Evolutionary conservation across 2,797 vertebrate species (phyloP), one percentile per base, ranked within the genome.

Genomic region (Decapterus maruadsi): DNA sequence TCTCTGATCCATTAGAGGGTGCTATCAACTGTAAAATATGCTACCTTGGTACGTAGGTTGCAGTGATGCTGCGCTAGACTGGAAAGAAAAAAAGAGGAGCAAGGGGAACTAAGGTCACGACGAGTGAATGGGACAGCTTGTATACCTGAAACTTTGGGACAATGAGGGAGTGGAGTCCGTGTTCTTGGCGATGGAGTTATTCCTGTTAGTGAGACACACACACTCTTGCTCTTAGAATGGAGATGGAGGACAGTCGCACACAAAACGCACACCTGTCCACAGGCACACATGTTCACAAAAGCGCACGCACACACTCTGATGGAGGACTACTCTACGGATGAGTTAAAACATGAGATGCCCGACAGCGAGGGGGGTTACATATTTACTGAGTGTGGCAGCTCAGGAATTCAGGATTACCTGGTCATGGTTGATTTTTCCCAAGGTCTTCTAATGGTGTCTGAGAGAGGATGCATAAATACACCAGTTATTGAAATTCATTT

Each of bases 121-220:
- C 13, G 42, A 90, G 79, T 81, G 76, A 87, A 82, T 29, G 40
- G 74, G 88, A 60, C 85, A 86, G 55, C 79, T 84, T 63, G 75
- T 87, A 86, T 95, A 95, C 94, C 95, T 94, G 94, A 74, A 73
- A 87, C 77, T 68, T 57, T 88, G 90, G 83, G 89, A 77, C 85
- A 95, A 80, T 90, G 91, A 68, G 80, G 93, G 61, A 66, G 92
- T 83, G 86, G 93, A 83, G 85, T 95, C 95, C 93, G 88, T 75
- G 90, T 84, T 87, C 91, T 93, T 93, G 92, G 86, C 6, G 87
- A 93, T 80, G 80, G 95, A 94, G 89, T 94, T 95, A 94, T 94
- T 94, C 95, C 95, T 96, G 95, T 95, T 94, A 94, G 90, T 95
- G 91, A 95, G 90, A 95, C 83, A 95, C 84, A 93, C 75, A 92